Evolutionary conservation across 2,888 invertebrate genomes (phyloP).

Genomic region (Elgonia sp.): DNA sequence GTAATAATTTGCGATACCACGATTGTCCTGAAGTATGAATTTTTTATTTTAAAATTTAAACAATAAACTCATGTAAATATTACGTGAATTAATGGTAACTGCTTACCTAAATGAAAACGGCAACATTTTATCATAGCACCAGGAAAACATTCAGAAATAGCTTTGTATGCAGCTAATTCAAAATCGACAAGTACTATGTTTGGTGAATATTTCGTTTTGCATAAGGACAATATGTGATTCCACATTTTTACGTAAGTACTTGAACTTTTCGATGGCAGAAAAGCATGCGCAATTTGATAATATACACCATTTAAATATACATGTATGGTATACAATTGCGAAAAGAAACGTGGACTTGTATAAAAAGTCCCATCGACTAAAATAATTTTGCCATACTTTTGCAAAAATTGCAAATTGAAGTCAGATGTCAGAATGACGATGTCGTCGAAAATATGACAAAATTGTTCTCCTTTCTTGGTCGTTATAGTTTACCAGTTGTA

Average conservation of each 20-base stretch:
- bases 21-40: conserved; percentile 19
- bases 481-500: background rate
- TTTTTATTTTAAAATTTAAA: conserved; percentile 19
- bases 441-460: conserved; percentile 10
- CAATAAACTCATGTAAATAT: background rate
- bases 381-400: background rate
- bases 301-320: background rate
- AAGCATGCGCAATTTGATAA: background rate
- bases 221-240: background rate
- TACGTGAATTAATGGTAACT: background rate
- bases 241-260: background rate
- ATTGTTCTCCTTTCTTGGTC: conserved; percentile 2
- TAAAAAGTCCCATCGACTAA: conserved; percentile 42
- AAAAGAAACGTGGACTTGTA: conserved; percentile 9
- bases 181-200: background rate
- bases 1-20: background rate
- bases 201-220: background rate
- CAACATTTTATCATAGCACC: background rate
- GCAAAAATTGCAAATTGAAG: conserved; percentile 14
- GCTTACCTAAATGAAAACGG: conserved; percentile 19
- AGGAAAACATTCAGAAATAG: background rate
- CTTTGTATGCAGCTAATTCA: background rate
- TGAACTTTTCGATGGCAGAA: background rate
- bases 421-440: conserved; percentile 34
- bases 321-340: background rate